These are phyloP conservation scores for Lepidochitona cinerea DNA, from an alignment of 2,888 invertebrate species.

Conservation along the genomic window DNA sequence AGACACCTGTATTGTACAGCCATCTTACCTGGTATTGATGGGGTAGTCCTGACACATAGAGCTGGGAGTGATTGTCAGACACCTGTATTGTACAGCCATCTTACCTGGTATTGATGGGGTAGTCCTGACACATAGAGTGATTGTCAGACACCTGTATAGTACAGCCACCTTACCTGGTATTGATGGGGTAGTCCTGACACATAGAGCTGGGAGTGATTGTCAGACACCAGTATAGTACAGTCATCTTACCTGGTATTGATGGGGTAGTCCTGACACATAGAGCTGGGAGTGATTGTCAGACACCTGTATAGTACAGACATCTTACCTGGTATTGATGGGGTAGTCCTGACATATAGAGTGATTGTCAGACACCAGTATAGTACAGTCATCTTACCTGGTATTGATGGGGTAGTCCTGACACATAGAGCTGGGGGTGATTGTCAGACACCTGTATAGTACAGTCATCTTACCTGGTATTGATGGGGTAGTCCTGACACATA, in stretches of 20 bases:
- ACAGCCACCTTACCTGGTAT: slow-evolving; percentile 69
- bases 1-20: slow-evolving; percentile 78
- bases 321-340: slow-evolving; percentile 36
- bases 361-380: slow-evolving; percentile 75
- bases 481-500: slow-evolving; percentile 48
- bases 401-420: slow-evolving; percentile 43
- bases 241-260: slow-evolving; percentile 29
- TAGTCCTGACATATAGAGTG: slow-evolving; percentile 50
- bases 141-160: slow-evolving; percentile 76
- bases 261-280: slow-evolving; percentile 47
- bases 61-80: slow-evolving; percentile 65
- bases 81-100: slow-evolving; percentile 77
- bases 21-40: slow-evolving; percentile 50
- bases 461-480: slow-evolving; percentile 29
- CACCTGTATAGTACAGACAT: slow-evolving; percentile 74
- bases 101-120: slow-evolving; percentile 34
- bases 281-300: slow-evolving; percentile 66
- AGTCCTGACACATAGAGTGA: slow-evolving; percentile 50
- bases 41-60: slow-evolving; percentile 50
- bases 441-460: slow-evolving; percentile 75
- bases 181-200: slow-evolving; percentile 44
- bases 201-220: slow-evolving; percentile 46
- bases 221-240: slow-evolving; percentile 75
- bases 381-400: slow-evolving; percentile 28
- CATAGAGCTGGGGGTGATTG: slow-evolving; percentile 44